Evolutionary conservation across 2,888 invertebrate genomes (phyloP).

Genomic region (Abscondita cerata): DNA sequence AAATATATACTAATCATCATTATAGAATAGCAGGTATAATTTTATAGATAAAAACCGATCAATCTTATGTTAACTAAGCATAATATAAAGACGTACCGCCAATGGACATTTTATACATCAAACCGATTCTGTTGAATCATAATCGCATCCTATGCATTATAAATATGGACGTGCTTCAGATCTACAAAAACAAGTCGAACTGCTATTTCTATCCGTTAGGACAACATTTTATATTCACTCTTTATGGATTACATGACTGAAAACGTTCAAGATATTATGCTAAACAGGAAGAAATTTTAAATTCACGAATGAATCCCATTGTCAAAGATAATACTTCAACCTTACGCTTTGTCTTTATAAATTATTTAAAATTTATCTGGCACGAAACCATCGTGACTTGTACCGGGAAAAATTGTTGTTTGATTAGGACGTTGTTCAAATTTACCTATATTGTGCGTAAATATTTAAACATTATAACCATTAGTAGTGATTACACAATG

Average conservation of each 20-base stretch:
- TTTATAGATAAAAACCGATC: slow-evolving; percentile 20
- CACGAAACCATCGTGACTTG: too few species aligned
- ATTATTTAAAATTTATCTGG: too few species aligned
- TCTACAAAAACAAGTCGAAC: slow-evolving; percentile 31
- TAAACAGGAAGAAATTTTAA: slow-evolving; percentile 6
- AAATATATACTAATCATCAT: slow-evolving; percentile 21
- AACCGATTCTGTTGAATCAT: slow-evolving; percentile 29
- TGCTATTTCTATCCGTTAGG: slow-evolving; percentile 19
- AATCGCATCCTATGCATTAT: slow-evolving; percentile 33
- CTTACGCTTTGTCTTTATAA: too few species aligned
- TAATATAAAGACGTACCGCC: slow-evolving; percentile 33
- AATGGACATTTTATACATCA: slow-evolving; percentile 24
- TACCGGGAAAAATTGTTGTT: too few species aligned
- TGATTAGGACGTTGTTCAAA: too few species aligned
- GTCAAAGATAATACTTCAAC: too few species aligned
- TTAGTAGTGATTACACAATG: too few species aligned
- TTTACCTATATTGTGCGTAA: too few species aligned
- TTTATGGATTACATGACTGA: slow-evolving; percentile 26
- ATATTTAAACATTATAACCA: too few species aligned
- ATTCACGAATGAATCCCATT: too few species aligned
- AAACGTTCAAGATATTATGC: slow-evolving; percentile 23
- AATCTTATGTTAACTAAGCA: slow-evolving; percentile 22
- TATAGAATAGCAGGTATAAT: slow-evolving; percentile 12
- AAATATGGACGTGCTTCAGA: slow-evolving; percentile 29
- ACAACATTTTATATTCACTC: slow-evolving; percentile 20